phyloP scores from a whole-genome alignment of 2,888 invertebrate species.

The Heliconius charithonia region DNA sequence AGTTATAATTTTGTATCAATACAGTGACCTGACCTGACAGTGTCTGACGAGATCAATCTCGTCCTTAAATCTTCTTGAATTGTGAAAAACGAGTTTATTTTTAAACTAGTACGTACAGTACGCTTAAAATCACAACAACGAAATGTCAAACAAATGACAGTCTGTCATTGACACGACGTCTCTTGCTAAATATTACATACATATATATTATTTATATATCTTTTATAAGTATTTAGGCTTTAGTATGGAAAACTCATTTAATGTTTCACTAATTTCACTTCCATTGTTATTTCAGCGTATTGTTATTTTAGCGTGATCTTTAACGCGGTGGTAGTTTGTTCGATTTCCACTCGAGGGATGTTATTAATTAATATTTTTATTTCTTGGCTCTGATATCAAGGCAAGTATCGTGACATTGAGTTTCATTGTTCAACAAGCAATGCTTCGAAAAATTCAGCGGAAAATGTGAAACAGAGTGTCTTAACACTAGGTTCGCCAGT shows the following conservation, averaged over 20 bases:
- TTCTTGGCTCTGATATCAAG: too few species aligned
- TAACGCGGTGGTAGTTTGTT: too few species aligned
- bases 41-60: too few species aligned
- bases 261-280: background rate
- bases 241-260: background rate
- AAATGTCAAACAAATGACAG: slow-evolving; percentile 15
- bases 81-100: background rate
- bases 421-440: too few species aligned
- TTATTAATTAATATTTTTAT: too few species aligned
- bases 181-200: background rate
- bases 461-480: background rate
- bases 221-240: background rate
- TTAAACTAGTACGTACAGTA: background rate
- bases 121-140: background rate
- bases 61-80: background rate
- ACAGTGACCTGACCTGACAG: too few species aligned
- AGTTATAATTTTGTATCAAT: too few species aligned
- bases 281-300: background rate
- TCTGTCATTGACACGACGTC: slow-evolving; percentile 14
- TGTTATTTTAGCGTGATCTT: too few species aligned
- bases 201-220: background rate
- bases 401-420: too few species aligned
- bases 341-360: too few species aligned
- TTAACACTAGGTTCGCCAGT: too few species aligned
- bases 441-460: too few species aligned